These are phyloP conservation scores for Sebastes kiyomatsui DNA, from an alignment of 2,797 vertebrate species.

Conservation along the genomic window DNA sequence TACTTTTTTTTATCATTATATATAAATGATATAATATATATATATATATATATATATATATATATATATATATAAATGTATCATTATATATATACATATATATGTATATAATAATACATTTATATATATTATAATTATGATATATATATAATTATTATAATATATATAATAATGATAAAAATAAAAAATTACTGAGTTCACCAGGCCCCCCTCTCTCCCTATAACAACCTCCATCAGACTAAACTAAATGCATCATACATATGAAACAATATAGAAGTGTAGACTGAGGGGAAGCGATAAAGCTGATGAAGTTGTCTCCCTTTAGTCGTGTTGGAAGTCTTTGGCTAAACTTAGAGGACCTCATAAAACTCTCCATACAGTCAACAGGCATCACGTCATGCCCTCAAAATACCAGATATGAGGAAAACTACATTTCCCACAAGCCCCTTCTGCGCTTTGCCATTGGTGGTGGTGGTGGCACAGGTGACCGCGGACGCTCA, in stretches of 20 bases:
- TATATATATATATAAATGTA: too few relatives aligned
- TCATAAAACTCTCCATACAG: constrained; percentile 8
- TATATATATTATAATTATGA: too few relatives aligned
- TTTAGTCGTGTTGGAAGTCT: neutral
- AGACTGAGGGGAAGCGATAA: neutral
- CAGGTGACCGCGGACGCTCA: constrained; percentile 81
- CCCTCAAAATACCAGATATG: constrained; percentile 38
- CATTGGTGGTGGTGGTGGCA: constrained; percentile 81
- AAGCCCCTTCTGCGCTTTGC: constrained; percentile 11
- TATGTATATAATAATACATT: too few relatives aligned
- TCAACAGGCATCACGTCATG: constrained; percentile 49
- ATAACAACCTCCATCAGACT: too few relatives aligned
- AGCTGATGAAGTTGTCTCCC: neutral
- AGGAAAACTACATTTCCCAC: constrained; percentile 76
- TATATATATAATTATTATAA: too few relatives aligned
- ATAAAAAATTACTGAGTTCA: too few relatives aligned
- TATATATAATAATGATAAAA: too few relatives aligned
- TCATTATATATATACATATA: too few relatives aligned
- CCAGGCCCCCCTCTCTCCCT: too few relatives aligned
- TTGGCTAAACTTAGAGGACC: constrained; percentile 15
- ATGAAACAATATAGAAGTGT: neutral
- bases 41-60: too few relatives aligned
- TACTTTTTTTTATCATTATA: too few relatives aligned
- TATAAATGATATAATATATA: too few relatives aligned
- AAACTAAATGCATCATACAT: neutral